Evolutionary conservation across 2,113 vertebrate genomes (phyloP), one percentile per base, ranked within the genome.

Genomic region (Bucco capensis): DNA sequence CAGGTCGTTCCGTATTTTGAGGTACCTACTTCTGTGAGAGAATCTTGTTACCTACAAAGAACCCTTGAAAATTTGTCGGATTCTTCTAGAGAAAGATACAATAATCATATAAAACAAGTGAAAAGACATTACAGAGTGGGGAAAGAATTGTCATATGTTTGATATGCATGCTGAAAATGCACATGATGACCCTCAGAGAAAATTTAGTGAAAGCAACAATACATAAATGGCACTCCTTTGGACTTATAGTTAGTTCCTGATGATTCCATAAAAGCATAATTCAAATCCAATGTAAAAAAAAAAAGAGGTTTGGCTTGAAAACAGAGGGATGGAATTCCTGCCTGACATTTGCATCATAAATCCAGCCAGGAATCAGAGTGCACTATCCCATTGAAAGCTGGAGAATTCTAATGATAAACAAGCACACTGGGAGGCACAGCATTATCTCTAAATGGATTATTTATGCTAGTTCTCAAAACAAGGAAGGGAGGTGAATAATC

Each of bases 391-490:
- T 54, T 89, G 95, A 97, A 94, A 97, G 92, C 90, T 92, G 95
- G 77, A 92, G 84, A 94, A 92, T 33, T 95, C 95, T 96, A 76
- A 95, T 90, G 93, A 97, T 96, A 97, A 97, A 97, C 92, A 97
- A 94, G 96, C 82, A 18, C 95, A 86, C 91, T 96, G 96, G 96
- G 97, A 98, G 95, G 96, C 90, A 96, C 60, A 73, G 94, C 77
- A 95, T 97, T 97, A 96, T 96, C 94, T 46, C 94, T 97, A 96
- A 97, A 94, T 96, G 93, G 96, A 97, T 98, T 97, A 98, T 97
- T 98, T 97, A 97, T 97, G 96, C 95, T 96, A 37, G 89, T 96
- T 96, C 78, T 21, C 40, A 9, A 96, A 97, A 97, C 69, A 96
- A 96, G 89, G 42, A 94, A 86, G 35, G 78, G 78, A 91, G 73